Evolutionary conservation across 2,113 vertebrate species (phyloP).

Genomic region (Crotophaga sulcirostris): DNA sequence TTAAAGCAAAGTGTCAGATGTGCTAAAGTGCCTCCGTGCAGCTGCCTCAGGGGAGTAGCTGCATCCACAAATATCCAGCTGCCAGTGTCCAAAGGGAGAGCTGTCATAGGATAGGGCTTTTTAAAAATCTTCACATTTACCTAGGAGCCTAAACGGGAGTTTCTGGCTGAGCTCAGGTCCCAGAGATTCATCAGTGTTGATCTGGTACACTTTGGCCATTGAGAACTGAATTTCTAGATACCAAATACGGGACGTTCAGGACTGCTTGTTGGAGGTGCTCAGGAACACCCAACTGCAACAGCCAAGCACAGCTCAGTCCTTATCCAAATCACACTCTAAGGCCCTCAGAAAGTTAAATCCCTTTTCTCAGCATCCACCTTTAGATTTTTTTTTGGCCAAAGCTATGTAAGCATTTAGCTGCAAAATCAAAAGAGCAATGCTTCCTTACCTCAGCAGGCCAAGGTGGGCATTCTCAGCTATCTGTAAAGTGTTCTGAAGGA

Average conservation of each 20-base stretch:
- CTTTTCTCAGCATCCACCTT: neutral
- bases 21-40: neutral
- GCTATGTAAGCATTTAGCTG: neutral
- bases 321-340: neutral
- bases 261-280: neutral
- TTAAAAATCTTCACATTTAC: neutral
- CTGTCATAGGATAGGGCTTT: neutral
- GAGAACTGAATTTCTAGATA: neutral
- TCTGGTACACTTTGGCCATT: neutral
- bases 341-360: neutral
- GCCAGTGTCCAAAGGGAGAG: neutral
- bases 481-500: conserved; percentile 7
- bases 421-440: neutral
- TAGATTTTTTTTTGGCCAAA: neutral
- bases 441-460: conserved; percentile 22
- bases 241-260: neutral
- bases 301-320: neutral
- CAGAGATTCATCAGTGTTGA: neutral
- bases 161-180: neutral
- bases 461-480: neutral
- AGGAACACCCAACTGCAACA: neutral
- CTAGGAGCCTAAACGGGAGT: neutral
- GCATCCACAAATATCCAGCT: neutral
- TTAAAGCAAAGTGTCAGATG: neutral
- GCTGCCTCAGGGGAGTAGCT: neutral